Base-by-base conservation (phyloP, 2,888 invertebrate genomes). In the Caenorhabditis auriculariae region DNA sequence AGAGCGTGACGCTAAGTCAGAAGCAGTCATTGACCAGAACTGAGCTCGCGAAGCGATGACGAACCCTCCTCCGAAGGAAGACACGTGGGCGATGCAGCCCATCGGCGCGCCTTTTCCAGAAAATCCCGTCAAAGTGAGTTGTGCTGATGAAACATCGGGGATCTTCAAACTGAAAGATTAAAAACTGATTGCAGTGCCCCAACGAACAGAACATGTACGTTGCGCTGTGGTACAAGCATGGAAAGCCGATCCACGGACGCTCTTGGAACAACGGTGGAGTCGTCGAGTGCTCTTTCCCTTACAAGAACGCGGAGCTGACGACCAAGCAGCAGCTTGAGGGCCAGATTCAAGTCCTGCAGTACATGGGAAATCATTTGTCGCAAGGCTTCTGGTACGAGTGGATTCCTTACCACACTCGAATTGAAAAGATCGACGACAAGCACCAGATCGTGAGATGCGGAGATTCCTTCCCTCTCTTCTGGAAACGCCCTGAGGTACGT, bases 211-310 rank as follows among this genome's bases (percentile, higher is more conserved):
- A 70, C 59, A 64, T 65, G 67, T 70, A 70, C 59, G 70, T 70
- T 4, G 70, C 70, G 9, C 54, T 70, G 56, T 70, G 70, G 70
- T 70, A 70, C 65, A 70, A 73, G 55, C 66, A 73, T 61, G 73
- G 73, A 43, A 71, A 75, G 54, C 73, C 75, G 21, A 66, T 75
- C 42, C 73, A 72, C 41, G 73, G 73, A 42, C 48, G 74, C 26
- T 50, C 66, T 23, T 75, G 75, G 75, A 74, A 75, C 69, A 74
- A 75, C 48, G 72, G 66, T 42, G 74, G 74, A 60, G 71, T 71
- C 55, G 74, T 75, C 51, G 72, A 75, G 55, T 75, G 74, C 66
- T 69, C 69, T 19, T 76, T 76, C 66, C 74, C 75, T 9, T 75
- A 74, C 57, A 60, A 60, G 35, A 65, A 74, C 41, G 66, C 59